A percentile compares a stretch with the other conserved stretches of the same genome.
Conservation (phyloP, 2,888 invertebrate species). For the Escarpia spicata region DNA sequence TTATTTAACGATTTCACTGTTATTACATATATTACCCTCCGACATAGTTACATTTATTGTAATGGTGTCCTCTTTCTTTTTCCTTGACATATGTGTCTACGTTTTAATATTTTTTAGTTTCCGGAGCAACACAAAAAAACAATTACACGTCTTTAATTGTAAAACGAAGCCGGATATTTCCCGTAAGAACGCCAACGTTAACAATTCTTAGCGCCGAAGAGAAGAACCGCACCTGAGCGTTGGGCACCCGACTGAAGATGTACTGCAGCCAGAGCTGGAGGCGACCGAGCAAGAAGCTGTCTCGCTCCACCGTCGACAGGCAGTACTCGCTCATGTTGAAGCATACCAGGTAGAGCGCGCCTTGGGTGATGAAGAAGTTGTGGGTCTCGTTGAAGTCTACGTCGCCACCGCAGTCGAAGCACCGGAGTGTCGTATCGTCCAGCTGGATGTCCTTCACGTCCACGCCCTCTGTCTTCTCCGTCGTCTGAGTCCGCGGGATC, state of each 20-base stretch:
- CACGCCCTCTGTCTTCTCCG: constrained; percentile 36
- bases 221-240: constrained; percentile 27
- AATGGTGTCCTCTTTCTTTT: too few relatives aligned
- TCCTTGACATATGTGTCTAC: too few relatives aligned
- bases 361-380: constrained; percentile 44
- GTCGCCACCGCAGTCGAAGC: constrained; percentile 45
- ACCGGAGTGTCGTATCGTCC: constrained; percentile 39
- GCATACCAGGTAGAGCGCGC: constrained; percentile 42
- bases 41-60: too few relatives aligned
- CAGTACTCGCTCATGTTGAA: constrained; percentile 44
- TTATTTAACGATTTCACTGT: too few relatives aligned
- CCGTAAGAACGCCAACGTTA: not conserved
- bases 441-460: constrained; percentile 40
- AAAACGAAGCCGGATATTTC: too few relatives aligned
- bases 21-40: too few relatives aligned
- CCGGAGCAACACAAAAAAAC: too few relatives aligned
- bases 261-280: constrained; percentile 45
- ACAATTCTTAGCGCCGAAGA: too few relatives aligned
- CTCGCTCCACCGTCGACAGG: constrained; percentile 39
- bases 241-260: constrained; percentile 43
- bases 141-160: too few relatives aligned
- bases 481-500: constrained; percentile 29
- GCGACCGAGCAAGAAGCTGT: constrained; percentile 40
- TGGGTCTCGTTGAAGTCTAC: constrained; percentile 47
- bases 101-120: too few relatives aligned